Conservation (phyloP, 2,113 vertebrate species). For the Gobio gobio region DNA sequence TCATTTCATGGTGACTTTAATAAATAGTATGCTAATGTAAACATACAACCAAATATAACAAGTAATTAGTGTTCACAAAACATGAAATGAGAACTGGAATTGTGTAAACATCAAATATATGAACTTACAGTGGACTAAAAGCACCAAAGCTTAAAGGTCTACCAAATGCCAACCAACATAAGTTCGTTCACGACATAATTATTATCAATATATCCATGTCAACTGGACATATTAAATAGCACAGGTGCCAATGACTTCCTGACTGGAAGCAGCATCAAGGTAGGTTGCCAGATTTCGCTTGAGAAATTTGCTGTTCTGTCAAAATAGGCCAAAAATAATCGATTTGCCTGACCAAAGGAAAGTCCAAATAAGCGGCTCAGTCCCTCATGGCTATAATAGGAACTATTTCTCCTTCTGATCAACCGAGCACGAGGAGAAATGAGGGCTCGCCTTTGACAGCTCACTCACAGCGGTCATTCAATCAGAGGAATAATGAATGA, state of each 20-base stretch:
- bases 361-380: background rate
- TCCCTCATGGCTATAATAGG: background rate
- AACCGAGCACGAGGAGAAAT: background rate
- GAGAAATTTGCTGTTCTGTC: background rate
- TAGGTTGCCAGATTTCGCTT: background rate
- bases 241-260: background rate
- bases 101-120: background rate
- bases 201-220: background rate
- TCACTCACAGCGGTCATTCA: slow-evolving; percentile 15
- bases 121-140: background rate
- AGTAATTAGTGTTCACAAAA: background rate
- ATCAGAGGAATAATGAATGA: background rate
- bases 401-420: background rate
- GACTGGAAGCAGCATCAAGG: background rate
- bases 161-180: background rate
- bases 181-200: background rate
- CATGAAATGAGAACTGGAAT: background rate
- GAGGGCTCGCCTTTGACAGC: background rate
- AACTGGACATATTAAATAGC: background rate
- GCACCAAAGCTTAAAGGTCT: background rate
- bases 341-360: background rate
- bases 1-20: background rate
- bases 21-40: background rate
- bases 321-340: background rate
- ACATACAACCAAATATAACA: background rate